A percentile compares a stretch with the other conserved stretches of the same genome.
Conservation (phyloP, 2,797 vertebrate species). For the Gadopsis marmoratus region DNA sequence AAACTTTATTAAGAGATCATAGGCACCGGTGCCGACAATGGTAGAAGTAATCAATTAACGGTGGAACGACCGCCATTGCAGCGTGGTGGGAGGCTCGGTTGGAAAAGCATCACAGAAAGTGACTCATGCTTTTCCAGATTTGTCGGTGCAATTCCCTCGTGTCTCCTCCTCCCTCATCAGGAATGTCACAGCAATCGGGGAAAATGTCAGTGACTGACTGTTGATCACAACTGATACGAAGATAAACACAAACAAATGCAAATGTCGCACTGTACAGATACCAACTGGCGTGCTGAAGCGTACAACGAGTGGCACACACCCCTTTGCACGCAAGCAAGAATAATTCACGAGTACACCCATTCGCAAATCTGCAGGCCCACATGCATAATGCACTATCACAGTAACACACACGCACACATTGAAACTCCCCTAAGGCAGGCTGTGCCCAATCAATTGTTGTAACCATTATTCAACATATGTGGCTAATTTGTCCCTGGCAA, state of each 20-base stretch:
- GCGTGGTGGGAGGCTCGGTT: slow-evolving; percentile 64
- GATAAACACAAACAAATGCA: slow-evolving; percentile 47
- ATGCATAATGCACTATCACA: slow-evolving; percentile 10
- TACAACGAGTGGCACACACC: background rate
- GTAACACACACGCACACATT: slow-evolving; percentile 19
- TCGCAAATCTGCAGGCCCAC: slow-evolving; percentile 21
- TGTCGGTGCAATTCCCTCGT: slow-evolving; percentile 53
- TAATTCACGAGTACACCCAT: slow-evolving; percentile 26
- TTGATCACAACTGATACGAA: slow-evolving; percentile 44
- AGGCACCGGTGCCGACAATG: slow-evolving; percentile 60
- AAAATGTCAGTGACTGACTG: slow-evolving; percentile 39
- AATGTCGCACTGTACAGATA: background rate
- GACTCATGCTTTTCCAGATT: slow-evolving; percentile 71
- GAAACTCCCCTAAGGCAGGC: slow-evolving; percentile 43
- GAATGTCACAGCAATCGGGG: slow-evolving; percentile 66
- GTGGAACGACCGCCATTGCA: slow-evolving; percentile 50
- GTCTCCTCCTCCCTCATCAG: slow-evolving; percentile 68
- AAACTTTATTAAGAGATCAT: slow-evolving; percentile 79
- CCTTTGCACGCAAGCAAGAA: slow-evolving; percentile 7
- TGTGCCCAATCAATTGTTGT: slow-evolving; percentile 76
- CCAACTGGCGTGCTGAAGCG: slow-evolving; percentile 10
- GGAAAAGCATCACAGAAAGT: slow-evolving; percentile 76
- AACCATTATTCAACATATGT: slow-evolving; percentile 78
- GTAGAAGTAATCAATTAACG: slow-evolving; percentile 74
- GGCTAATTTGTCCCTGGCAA: slow-evolving; percentile 79